A percentile compares a stretch with the other conserved stretches of the same genome.
Conservation (phyloP, 2,797 vertebrate genomes). For the Leptoclinus maculatus region DNA sequence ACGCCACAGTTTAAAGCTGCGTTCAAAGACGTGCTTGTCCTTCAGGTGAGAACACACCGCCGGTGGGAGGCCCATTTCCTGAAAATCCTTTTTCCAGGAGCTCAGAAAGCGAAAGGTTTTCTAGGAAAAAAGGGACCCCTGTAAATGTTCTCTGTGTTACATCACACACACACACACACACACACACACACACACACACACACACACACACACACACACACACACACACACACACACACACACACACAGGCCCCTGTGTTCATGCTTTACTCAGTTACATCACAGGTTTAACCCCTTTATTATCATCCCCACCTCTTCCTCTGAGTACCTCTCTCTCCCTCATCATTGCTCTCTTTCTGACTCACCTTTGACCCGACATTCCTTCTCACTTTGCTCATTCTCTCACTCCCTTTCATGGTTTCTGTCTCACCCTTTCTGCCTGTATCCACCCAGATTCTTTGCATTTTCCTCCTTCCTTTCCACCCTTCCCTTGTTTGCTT, state of each 20-base stretch:
- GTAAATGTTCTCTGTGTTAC: conserved; percentile 15
- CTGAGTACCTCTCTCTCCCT: background rate
- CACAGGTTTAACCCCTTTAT: conserved; percentile 15
- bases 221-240: conserved; percentile 32
- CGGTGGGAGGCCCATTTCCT: background rate
- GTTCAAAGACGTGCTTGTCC: too few species aligned
- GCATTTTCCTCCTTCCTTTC: background rate
- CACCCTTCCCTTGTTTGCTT: background rate
- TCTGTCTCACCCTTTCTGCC: background rate
- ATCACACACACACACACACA: conserved; percentile 38
- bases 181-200: background rate
- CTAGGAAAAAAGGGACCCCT: conserved; percentile 24
- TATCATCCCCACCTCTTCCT: background rate
- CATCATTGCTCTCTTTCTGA: background rate
- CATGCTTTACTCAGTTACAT: conserved; percentile 27
- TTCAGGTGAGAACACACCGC: background rate
- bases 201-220: conserved; percentile 38
- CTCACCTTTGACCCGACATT: conserved; percentile 46
- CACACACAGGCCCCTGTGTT: conserved; percentile 27
- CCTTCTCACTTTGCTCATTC: background rate
- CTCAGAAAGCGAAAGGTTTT: conserved; percentile 12
- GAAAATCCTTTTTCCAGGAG: conserved; percentile 15
- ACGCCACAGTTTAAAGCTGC: too few species aligned
- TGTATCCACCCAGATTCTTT: background rate
- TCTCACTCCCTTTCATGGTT: background rate